A percentile compares a stretch with the other conserved stretches of the same genome.
Conservation (phyloP, 37 sponge, comb jelly and placozoan genomes). For the Chondrosia reniformis region DNA sequence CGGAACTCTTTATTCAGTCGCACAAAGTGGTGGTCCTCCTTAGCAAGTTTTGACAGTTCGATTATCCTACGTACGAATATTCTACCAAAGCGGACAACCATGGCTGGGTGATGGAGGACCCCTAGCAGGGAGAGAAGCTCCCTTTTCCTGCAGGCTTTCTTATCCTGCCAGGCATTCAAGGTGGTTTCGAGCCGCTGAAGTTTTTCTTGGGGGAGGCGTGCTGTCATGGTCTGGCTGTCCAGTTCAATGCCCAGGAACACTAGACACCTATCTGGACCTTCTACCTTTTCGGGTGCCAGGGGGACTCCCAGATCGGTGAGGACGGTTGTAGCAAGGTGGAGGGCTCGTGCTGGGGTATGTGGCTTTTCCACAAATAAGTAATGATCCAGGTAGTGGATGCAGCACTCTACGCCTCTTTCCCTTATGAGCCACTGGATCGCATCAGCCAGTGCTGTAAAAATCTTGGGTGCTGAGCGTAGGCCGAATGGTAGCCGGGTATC, state of each 20-base stretch:
- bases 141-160: conserved; percentile 2
- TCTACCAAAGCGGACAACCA: conserved; percentile 30
- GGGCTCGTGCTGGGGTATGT: too few relatives aligned
- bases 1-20: conserved; percentile 29
- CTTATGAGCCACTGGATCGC: background rate
- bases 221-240: background rate
- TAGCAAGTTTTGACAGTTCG: background rate
- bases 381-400: conserved; percentile 24
- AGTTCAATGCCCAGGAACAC: conserved; percentile 20
- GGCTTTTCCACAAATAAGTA: background rate
- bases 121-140: conserved; percentile 42
- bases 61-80: conserved; percentile 31
- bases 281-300: conserved; percentile 20
- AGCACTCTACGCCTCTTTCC: background rate
- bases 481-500: too few relatives aligned
- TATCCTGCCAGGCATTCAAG: background rate
- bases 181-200: background rate
- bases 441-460: conserved; percentile 1
- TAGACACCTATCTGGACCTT: background rate
- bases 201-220: background rate
- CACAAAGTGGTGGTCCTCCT: conserved; percentile 19
- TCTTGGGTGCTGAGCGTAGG: conserved; percentile 5
- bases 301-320: background rate
- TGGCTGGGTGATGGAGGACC: conserved; percentile 27
- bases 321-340: too few relatives aligned